These are phyloP conservation scores for Eubasilissa regina DNA, from an alignment of 1,140 invertebrate genomes.

Conservation along the genomic window DNA sequence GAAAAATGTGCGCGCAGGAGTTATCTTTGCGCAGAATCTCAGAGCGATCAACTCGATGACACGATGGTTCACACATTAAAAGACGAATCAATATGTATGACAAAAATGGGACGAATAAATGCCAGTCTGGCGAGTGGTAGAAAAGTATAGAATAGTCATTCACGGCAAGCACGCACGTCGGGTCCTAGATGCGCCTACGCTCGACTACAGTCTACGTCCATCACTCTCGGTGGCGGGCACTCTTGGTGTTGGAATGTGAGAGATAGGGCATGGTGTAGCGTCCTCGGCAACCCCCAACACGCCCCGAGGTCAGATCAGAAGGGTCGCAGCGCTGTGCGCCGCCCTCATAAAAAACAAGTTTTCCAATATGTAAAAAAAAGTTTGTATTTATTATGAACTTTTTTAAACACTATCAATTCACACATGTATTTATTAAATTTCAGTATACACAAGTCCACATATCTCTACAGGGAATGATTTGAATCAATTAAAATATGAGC, in stretches of 20 bases:
- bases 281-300: neutral
- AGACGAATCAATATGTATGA: too few species aligned
- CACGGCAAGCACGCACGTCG: neutral
- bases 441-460: slow-evolving; percentile 60
- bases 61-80: too few species aligned
- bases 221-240: neutral
- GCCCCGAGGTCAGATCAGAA: slow-evolving; percentile 27
- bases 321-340: slow-evolving; percentile 7
- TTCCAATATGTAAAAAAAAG: slow-evolving; percentile 58
- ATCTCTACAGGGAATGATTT: slow-evolving; percentile 57
- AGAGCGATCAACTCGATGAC: too few species aligned
- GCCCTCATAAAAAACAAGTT: slow-evolving; percentile 48
- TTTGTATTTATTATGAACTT: slow-evolving; percentile 55
- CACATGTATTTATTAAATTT: slow-evolving; percentile 58
- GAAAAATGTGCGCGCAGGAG: neutral
- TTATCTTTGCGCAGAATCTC: neutral
- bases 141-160: slow-evolving; percentile 13
- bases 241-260: neutral
- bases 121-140: slow-evolving; percentile 10
- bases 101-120: too few species aligned
- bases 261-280: neutral
- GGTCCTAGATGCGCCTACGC: neutral
- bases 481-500: slow-evolving; percentile 53
- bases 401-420: slow-evolving; percentile 60
- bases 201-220: neutral